Evolutionary conservation across 2,888 invertebrate genomes (phyloP).

Genomic region (Microctonus hyperodae): DNA sequence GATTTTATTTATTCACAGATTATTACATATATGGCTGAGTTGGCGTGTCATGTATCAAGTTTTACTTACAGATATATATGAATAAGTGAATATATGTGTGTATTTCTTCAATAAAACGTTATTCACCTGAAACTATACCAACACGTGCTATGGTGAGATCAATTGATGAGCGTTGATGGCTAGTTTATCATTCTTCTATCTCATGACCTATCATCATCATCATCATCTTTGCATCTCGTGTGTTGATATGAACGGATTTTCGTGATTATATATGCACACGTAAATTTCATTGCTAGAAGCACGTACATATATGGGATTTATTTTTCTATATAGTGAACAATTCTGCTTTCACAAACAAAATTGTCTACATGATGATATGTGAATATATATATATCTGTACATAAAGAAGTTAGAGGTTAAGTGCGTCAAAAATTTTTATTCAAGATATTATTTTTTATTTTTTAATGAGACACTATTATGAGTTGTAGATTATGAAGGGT

Average conservation of each 20-base stretch:
- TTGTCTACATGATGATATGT: no score
- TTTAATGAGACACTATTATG: neutral
- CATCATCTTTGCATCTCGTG: constrained; percentile 17
- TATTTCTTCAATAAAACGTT: constrained; percentile 7
- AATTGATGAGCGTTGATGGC: constrained; percentile 18
- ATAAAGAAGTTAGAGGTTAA: neutral
- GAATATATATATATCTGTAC: neutral
- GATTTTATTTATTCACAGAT: neutral
- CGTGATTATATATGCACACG: neutral
- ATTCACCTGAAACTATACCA: neutral
- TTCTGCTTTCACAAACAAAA: neutral
- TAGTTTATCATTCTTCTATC: neutral
- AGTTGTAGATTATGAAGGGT: neutral
- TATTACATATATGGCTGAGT: neutral
- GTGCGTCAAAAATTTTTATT: neutral
- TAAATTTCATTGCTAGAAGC: neutral
- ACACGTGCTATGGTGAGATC: constrained; percentile 15
- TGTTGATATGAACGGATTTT: neutral
- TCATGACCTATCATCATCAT: neutral
- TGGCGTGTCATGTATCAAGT: neutral
- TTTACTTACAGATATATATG: neutral
- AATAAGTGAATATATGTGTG: neutral
- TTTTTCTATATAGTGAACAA: neutral
- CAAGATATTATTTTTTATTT: neutral
- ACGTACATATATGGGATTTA: neutral